phyloP scores from a whole-genome alignment of 2,797 vertebrate genomes.

The Dicrostonyx torquatus region DNA sequence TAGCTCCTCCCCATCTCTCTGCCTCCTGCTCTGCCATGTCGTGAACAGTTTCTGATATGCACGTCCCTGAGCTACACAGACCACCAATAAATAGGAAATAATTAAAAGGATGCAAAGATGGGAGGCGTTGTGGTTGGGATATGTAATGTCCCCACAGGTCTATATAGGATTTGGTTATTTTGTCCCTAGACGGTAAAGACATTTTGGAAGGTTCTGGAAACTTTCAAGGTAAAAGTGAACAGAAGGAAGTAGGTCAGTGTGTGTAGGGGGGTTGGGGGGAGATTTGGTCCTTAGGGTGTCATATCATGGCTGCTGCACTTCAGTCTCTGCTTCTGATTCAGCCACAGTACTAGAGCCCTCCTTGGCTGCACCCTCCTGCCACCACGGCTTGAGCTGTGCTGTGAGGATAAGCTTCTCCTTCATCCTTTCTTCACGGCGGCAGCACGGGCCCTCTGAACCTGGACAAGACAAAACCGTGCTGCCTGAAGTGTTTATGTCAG shows the following conservation, averaged over 20 bases:
- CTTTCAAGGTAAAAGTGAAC: not conserved
- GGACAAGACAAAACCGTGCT: not conserved
- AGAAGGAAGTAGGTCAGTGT: not conserved
- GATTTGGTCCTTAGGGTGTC: not conserved
- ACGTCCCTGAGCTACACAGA: not conserved
- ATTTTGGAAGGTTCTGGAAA: not conserved
- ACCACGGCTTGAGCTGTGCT: not conserved
- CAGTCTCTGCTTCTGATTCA: not conserved
- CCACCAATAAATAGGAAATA: not conserved
- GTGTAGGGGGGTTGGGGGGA: no score
- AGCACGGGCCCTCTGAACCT: not conserved
- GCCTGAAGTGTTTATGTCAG: not conserved
- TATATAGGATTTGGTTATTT: no score
- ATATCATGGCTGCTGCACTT: not conserved
- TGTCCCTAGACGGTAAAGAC: not conserved
- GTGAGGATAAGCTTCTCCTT: no score
- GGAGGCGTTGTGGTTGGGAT: not conserved
- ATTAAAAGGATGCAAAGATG: not conserved
- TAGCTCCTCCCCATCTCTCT: not conserved
- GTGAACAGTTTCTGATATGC: not conserved
- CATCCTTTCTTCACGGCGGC: not conserved
- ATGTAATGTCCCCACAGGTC: not conserved
- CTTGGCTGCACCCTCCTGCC: not conserved
- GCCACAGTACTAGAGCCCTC: not conserved
- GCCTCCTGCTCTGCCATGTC: not conserved